Evolutionary conservation across 2,113 vertebrate species (phyloP).

Genomic region (Jacana jacana): DNA sequence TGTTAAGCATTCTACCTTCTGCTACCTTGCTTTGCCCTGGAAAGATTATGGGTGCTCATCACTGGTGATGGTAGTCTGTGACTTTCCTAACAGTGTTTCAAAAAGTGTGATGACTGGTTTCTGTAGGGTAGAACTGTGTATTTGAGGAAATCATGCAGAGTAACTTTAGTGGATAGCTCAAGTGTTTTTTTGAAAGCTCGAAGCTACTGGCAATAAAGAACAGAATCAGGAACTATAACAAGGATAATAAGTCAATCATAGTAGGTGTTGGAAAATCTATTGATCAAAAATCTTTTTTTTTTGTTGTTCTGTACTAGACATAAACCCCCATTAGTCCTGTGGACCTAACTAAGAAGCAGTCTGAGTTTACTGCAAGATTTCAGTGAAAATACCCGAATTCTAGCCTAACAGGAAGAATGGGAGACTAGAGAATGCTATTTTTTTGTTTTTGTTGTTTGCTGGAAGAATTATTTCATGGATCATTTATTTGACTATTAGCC

Average conservation of each 20-base stretch:
- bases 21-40: background rate
- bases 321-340: background rate
- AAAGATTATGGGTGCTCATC: background rate
- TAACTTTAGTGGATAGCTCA: background rate
- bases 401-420: background rate
- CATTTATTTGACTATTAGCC: constrained; percentile 7
- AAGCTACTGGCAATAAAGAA: background rate
- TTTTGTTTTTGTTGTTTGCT: constrained; percentile 13
- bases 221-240: background rate
- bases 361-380: background rate
- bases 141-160: background rate
- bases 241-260: background rate
- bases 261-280: background rate
- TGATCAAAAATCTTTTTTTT: background rate
- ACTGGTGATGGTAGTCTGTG: background rate
- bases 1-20: background rate
- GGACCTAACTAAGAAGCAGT: background rate
- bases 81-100: background rate
- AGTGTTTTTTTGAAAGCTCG: background rate
- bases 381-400: background rate
- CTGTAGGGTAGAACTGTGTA: background rate
- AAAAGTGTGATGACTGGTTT: background rate
- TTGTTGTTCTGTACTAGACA: background rate
- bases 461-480: constrained; percentile 34
- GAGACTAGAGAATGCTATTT: background rate